These are phyloP conservation scores for Acronicta alni DNA, from an alignment of 2,888 invertebrate genomes.

Conservation along the genomic window DNA sequence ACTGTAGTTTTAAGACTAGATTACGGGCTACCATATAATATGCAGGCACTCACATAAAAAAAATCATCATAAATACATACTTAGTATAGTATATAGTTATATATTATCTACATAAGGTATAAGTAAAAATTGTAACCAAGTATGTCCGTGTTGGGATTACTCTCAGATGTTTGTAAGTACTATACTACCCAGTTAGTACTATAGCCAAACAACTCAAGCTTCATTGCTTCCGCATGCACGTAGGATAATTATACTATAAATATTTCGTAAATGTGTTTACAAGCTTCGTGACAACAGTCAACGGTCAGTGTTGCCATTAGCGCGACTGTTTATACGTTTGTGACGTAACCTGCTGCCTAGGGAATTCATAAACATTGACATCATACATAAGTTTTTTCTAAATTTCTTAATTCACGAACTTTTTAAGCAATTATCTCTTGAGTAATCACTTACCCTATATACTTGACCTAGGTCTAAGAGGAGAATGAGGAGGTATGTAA, in stretches of 20 bases:
- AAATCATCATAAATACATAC: too few species aligned
- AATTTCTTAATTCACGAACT: constrained; percentile 8
- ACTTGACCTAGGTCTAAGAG: too few species aligned
- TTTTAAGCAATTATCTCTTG: not conserved
- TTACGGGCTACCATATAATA: too few species aligned
- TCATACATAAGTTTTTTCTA: constrained; percentile 39
- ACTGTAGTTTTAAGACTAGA: too few species aligned
- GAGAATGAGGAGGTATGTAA: too few species aligned
- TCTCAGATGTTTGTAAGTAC: too few species aligned
- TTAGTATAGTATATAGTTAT: too few species aligned
- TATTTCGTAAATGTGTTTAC: constrained; percentile 40
- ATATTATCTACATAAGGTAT: too few species aligned
- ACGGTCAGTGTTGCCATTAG: constrained; percentile 51
- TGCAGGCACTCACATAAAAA: too few species aligned
- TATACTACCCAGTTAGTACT: not conserved
- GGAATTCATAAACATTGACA: constrained; percentile 46
- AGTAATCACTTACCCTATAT: not conserved
- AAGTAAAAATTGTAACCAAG: too few species aligned
- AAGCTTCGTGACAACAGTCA: constrained; percentile 30
- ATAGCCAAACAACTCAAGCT: not conserved
- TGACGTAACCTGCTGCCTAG: constrained; percentile 27
- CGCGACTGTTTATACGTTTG: constrained; percentile 45
- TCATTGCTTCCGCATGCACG: not conserved
- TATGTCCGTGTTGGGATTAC: too few species aligned
- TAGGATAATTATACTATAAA: constrained; percentile 4